Conservation (phyloP, 2,888 invertebrate species). For the Protonemura montana region DNA sequence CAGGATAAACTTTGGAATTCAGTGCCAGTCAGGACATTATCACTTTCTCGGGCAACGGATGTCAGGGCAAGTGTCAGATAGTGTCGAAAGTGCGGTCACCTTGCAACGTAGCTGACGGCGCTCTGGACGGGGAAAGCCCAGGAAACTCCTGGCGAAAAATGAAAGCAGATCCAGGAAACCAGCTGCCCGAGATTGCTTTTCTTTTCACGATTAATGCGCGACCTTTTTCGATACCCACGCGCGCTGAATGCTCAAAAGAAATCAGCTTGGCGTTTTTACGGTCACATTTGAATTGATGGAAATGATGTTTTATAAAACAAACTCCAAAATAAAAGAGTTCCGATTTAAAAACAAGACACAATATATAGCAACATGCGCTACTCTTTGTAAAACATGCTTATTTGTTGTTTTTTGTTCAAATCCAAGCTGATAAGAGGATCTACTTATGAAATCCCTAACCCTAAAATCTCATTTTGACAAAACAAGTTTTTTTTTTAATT, state of each 20-base stretch:
- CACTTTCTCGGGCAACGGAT: background rate
- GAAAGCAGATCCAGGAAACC: background rate
- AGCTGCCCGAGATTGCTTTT: background rate
- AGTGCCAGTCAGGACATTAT: background rate
- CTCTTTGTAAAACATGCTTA: too few species aligned
- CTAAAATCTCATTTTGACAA: too few species aligned
- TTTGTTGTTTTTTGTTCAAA: too few species aligned
- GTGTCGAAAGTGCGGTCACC: background rate
- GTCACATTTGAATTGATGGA: background rate
- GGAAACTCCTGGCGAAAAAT: background rate
- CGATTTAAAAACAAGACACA: too few species aligned
- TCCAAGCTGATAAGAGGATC: too few species aligned
- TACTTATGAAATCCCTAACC: too few species aligned
- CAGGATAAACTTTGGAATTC: background rate
- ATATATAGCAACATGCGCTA: too few species aligned
- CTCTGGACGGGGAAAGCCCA: background rate
- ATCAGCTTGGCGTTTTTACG: background rate
- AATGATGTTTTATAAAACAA: background rate
- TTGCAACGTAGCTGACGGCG: background rate
- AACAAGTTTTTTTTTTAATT: too few species aligned
- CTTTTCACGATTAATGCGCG: background rate
- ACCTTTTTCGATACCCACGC: background rate
- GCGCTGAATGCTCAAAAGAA: background rate
- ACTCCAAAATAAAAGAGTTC: too few species aligned
- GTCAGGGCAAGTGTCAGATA: background rate